A percentile compares a stretch with the other conserved stretches of the same genome.
phyloP scores from a whole-genome alignment of 2,888 invertebrate species.

The Ommatoiulus sabulosus region DNA sequence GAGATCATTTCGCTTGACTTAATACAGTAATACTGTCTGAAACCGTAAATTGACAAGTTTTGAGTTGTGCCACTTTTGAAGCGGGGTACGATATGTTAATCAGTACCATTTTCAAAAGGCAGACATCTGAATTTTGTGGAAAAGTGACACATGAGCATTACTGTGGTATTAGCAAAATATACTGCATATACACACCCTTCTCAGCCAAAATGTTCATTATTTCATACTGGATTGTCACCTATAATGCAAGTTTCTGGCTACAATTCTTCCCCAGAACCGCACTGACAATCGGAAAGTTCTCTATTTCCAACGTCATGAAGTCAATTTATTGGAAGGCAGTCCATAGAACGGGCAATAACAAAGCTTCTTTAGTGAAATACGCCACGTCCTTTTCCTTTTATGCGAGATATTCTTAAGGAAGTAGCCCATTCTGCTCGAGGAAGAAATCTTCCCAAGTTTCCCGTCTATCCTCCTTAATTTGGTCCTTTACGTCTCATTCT shows the following conservation, averaged over 20 bases:
- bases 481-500: constrained; percentile 11
- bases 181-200: neutral
- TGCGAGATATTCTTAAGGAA: constrained; percentile 16
- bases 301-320: constrained; percentile 19
- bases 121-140: too few species aligned
- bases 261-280: neutral
- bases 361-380: constrained; percentile 23
- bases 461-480: constrained; percentile 35
- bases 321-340: constrained; percentile 2
- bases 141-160: too few species aligned
- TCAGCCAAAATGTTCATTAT: neutral
- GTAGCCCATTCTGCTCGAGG: constrained; percentile 17
- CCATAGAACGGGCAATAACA: neutral
- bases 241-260: too few species aligned
- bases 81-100: too few species aligned
- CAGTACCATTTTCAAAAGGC: neutral
- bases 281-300: neutral
- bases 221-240: neutral
- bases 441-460: neutral
- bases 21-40: too few species aligned
- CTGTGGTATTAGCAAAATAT: neutral
- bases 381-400: neutral
- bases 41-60: too few species aligned
- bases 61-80: too few species aligned
- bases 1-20: too few species aligned